Evolutionary conservation across 2,797 vertebrate species (phyloP).

Genomic region (Cossypha caffra): DNA sequence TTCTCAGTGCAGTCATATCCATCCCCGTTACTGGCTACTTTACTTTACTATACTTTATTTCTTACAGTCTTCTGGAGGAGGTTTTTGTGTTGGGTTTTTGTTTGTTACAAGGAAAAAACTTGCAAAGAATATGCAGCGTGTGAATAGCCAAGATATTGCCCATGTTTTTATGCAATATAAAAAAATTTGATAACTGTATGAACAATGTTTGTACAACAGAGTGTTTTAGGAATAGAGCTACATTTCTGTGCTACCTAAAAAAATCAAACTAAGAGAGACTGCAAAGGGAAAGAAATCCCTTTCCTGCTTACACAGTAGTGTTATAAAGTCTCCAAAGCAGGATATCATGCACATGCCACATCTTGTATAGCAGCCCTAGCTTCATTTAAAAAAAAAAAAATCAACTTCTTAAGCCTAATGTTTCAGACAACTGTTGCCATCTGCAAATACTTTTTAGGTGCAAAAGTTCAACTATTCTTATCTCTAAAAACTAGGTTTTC

Average conservation of each 20-base stretch:
- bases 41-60: background rate
- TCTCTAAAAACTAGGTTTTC: background rate
- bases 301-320: background rate
- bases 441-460: background rate
- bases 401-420: background rate
- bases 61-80: background rate
- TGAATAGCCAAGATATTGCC: background rate
- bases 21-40: background rate
- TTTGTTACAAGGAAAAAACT: background rate
- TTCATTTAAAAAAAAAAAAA: background rate
- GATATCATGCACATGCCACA: background rate
- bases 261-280: background rate
- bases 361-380: background rate
- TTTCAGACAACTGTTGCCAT: background rate
- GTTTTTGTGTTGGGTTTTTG: accelerated
- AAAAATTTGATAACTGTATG: background rate
- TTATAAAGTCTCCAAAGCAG: background rate
- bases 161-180: background rate
- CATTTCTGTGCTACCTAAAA: background rate
- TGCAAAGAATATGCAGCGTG: background rate
- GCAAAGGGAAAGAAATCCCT: background rate
- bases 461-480: background rate
- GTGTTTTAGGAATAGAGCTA: background rate
- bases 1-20: slow-evolving; percentile 12
- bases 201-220: background rate